Conservation (phyloP, 2,113 vertebrate genomes). For the Salvator merianae region DNA sequence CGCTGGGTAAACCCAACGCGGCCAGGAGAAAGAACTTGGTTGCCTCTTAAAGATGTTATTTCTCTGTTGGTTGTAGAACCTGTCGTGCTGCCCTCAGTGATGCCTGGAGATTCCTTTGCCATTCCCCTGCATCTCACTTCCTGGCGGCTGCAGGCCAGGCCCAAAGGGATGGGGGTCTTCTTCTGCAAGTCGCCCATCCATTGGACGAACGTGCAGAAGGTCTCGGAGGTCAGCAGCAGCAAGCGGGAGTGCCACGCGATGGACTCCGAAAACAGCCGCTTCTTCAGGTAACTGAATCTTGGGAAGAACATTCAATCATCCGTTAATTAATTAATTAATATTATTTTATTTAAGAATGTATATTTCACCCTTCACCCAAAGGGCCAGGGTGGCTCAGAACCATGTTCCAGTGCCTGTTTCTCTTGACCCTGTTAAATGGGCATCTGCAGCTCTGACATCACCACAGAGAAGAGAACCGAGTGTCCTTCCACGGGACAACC, state of each 20-base stretch:
- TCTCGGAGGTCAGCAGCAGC: slow-evolving; percentile 88
- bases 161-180: slow-evolving; percentile 91
- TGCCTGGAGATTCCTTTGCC: slow-evolving; percentile 89
- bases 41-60: background rate
- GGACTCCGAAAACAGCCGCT: slow-evolving; percentile 87
- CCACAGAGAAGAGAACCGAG: background rate
- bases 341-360: too few species aligned
- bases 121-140: slow-evolving; percentile 94
- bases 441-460: background rate
- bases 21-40: too few species aligned
- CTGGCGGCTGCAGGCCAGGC: slow-evolving; percentile 94
- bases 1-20: too few species aligned
- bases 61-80: slow-evolving; percentile 81
- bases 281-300: slow-evolving; percentile 83
- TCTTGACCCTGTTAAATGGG: too few species aligned
- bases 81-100: slow-evolving; percentile 90
- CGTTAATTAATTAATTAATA: too few species aligned
- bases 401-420: background rate
- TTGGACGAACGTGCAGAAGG: slow-evolving; percentile 92
- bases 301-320: background rate
- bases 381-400: background rate
- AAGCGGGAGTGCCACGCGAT: slow-evolving; percentile 93
- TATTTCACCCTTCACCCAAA: background rate
- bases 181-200: slow-evolving; percentile 97
- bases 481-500: too few species aligned